Evolutionary conservation across 2,797 vertebrate genomes (phyloP), one percentile per base, ranked within the genome.

Genomic region (Gymnopithys bicolor): DNA sequence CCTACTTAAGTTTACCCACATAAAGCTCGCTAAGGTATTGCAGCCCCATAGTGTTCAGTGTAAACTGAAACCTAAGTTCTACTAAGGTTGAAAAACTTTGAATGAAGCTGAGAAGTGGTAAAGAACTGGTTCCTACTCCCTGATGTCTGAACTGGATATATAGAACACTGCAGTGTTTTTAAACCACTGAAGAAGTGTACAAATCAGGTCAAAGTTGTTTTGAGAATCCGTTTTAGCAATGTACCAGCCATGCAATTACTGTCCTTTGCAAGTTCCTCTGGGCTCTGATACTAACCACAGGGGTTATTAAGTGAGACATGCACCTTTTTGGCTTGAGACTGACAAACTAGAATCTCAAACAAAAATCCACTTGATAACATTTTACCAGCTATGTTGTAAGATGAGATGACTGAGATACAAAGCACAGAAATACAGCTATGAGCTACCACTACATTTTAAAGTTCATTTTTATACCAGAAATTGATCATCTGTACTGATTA

Each of bases 381-480:
- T 92, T 94, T 81, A 25, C 43, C 46, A 84, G 9, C 43, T 92
- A 5, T 82, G 66, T 90, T 95, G 81, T 86, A 76, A 81, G 55
- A 55, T 83, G 32, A 92, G 80, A 60, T 63, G 69, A 4, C 71
- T 81, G 73, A 74, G 73, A 58, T 70, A 63, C 22, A 64, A 89
- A 93, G 56, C 49, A 62, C 19, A 78, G 33, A 93, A 93, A 80
- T 71, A 70, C 24, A 51, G 32, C 83, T 90, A 52, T 35, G 68
- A 87, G 51, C 58, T 55, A 62, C 35, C 3, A 11, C n/a, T 91
- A 27, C 23, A 33, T 90, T 92, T 89, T 87, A 0, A 75, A 93
- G 69, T 80, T 90, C 28, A 45, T 60, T 90, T 95, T 78, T 84
- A 33, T 78, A 25, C 46, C 76, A 71, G 58, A 74, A 89, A 63